Conservation (phyloP, 2,113 vertebrate species). For the Chamaea fasciata region DNA sequence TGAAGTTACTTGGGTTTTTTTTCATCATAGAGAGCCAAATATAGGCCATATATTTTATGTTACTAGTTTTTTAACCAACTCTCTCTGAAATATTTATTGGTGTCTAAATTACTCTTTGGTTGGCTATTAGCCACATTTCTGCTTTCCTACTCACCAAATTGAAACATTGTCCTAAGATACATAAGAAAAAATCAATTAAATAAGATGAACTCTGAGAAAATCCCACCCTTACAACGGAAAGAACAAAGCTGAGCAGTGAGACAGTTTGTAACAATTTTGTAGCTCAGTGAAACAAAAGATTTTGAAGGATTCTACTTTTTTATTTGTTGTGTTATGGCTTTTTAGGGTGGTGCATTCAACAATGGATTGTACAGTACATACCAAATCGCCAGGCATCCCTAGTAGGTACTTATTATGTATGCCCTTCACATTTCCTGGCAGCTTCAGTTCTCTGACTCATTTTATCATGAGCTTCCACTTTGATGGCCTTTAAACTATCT, state of each 20-base stretch:
- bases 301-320: neutral
- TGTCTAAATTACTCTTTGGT: neutral
- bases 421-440: neutral
- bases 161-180: neutral
- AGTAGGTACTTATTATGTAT: neutral
- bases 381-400: neutral
- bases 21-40: neutral
- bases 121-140: neutral
- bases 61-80: neutral
- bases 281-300: neutral
- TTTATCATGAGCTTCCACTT: slow-evolving; percentile 49
- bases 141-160: neutral
- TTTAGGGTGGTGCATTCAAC: neutral
- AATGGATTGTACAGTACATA: neutral
- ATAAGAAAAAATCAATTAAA: slow-evolving; percentile 12
- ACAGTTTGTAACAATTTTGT: neutral
- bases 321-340: neutral
- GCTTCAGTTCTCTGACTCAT: slow-evolving; percentile 35
- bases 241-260: neutral
- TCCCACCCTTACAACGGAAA: neutral
- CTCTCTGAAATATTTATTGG: slow-evolving; percentile 17
- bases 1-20: neutral
- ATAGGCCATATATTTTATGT: neutral
- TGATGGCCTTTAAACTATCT: slow-evolving; percentile 56
- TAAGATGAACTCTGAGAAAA: neutral